phyloP scores from a whole-genome alignment of 2,797 vertebrate genomes.

The Agapornis canus region DNA sequence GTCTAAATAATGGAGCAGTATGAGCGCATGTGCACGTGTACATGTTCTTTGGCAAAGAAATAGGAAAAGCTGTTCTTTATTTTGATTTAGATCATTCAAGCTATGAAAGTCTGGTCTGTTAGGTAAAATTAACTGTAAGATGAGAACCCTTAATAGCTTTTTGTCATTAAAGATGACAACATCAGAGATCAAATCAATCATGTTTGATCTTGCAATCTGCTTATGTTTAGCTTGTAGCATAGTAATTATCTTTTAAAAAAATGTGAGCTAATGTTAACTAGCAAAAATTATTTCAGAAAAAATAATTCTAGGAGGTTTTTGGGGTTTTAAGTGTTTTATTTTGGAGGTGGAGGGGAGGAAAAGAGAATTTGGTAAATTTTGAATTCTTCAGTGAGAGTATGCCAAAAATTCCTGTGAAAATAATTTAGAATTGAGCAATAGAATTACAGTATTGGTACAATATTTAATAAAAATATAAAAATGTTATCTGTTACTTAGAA shows the following conservation, averaged over 20 bases:
- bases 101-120: not conserved
- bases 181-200: not conserved
- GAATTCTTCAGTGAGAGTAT: not conserved
- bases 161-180: not conserved
- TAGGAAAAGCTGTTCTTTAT: not conserved
- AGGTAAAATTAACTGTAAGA: not conserved
- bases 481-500: not conserved
- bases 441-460: not conserved
- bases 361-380: not conserved
- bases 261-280: not conserved
- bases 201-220: not conserved
- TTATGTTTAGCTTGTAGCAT: not conserved
- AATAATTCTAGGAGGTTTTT: not conserved
- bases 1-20: not conserved
- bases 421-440: not conserved
- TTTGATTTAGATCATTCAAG: not conserved
- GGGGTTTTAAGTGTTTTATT: not conserved
- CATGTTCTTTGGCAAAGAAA: not conserved
- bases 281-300: not conserved
- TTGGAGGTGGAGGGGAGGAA: not conserved
- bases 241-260: not conserved
- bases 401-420: not conserved
- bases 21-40: not conserved
- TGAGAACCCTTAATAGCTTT: not conserved
- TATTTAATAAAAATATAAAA: not conserved